Conservation (phyloP, 2,113 vertebrate species). For the Prietella phreatophila region DNA sequence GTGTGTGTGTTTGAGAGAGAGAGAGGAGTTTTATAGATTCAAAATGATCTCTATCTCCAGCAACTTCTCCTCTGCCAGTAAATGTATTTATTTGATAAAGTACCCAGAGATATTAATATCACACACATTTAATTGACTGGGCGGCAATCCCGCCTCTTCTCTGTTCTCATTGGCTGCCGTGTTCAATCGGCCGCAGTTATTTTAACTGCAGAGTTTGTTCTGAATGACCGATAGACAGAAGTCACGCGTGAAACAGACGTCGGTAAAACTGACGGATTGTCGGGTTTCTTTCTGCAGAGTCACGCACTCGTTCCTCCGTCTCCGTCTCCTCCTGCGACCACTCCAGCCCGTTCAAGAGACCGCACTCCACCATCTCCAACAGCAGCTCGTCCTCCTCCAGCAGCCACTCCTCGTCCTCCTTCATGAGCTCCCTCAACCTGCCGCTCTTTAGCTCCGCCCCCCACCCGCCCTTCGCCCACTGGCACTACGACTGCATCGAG, state of each 20-base stretch:
- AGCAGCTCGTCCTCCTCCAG: conserved; percentile 83
- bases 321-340: conserved; percentile 72
- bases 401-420: conserved; percentile 78
- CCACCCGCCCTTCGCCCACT: conserved; percentile 66
- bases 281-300: conserved; percentile 60
- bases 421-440: conserved; percentile 75
- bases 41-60: neutral
- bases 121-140: neutral
- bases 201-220: neutral
- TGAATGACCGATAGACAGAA: neutral
- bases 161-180: neutral
- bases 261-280: neutral
- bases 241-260: neutral
- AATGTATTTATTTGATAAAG: neutral
- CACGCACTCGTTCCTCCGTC: conserved; percentile 65
- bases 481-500: conserved; percentile 77
- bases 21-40: neutral
- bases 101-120: neutral
- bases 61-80: neutral
- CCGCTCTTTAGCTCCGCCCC: conserved; percentile 68
- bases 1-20: neutral
- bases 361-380: conserved; percentile 82
- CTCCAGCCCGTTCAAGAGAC: conserved; percentile 73
- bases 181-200: neutral
- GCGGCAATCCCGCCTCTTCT: neutral